Evolutionary conservation across 2,113 vertebrate genomes (phyloP), one percentile per base, ranked within the genome.

Genomic region (Urocynchramus pylzowi): DNA sequence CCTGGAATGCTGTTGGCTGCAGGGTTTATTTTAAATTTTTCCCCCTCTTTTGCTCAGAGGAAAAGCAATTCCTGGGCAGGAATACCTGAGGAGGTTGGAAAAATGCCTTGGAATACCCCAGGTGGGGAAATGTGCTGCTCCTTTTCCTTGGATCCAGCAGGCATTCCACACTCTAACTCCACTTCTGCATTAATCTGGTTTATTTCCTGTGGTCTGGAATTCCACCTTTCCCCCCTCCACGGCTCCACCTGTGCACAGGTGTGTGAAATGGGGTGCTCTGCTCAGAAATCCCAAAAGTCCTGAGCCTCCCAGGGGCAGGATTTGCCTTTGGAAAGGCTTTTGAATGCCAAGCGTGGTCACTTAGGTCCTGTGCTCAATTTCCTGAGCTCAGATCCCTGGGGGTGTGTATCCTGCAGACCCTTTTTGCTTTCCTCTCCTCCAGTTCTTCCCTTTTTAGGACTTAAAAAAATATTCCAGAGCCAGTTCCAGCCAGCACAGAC

Each of bases 371-470:
- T 19, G 20, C 16, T 7, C 60, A 22, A 4, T 59, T 50, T 26
- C 50, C 30, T 60, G 73, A 70, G 78, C 26, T 1, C 7, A 14
- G 27, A 8, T 41, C 87, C 75, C 57, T 26, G 15, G 33, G 52
- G 61, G 26, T 71, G 56, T 6, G 19, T 63, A 44, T 27, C 0
- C 64, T 31, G 27, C 54, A 7, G 88, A 33, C 10, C 52, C 41
- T 35, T 75, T 39, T 53, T 21, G 26, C 37, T 84, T 28, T 30
- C 60, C 65, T 89, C 44, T 75, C 16, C 70, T 70, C 44, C 13
- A 19, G 26, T 16, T 75, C 24, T 87, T 81, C 69, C 89, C 64
- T 78, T 95, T 92, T 95, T 92, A 87, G 86, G 86, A 33, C 75
- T 90, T 64, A 4, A 26, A 39, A 31, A 47, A 63, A 10, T 7